Evolutionary conservation across 64 coral and sea anemone genomes (phyloP).

Genomic region (Porites lutea): DNA sequence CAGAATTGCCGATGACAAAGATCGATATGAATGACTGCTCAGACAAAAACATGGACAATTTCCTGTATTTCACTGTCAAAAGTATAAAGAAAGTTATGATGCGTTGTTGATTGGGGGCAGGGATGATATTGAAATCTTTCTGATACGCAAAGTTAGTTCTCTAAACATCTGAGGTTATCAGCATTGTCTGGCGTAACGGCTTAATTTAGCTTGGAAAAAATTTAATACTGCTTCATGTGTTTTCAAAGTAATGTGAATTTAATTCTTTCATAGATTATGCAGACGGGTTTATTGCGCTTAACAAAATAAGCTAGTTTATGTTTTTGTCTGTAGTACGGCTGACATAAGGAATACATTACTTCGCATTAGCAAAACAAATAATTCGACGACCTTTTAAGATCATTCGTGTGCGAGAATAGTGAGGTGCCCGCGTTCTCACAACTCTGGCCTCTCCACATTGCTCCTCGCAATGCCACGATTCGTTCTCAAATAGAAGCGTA

Average conservation of each 20-base stretch:
- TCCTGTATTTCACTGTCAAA: slow-evolving; percentile 23
- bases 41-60: slow-evolving; percentile 12
- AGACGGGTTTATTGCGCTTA: background rate
- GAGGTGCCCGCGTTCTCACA: background rate
- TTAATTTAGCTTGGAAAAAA: background rate
- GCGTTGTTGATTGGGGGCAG: slow-evolving; percentile 3
- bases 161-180: background rate
- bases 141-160: background rate
- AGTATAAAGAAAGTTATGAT: slow-evolving; percentile 37
- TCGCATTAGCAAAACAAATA: background rate
- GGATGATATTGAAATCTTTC: background rate
- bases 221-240: background rate
- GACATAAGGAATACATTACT: slow-evolving; percentile 1
- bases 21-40: slow-evolving; percentile 31
- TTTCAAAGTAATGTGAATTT: background rate
- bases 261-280: background rate
- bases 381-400: background rate
- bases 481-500: background rate
- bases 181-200: background rate
- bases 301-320: background rate
- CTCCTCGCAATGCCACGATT: background rate
- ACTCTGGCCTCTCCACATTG: background rate
- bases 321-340: background rate
- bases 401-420: background rate
- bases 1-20: background rate